A percentile compares a stretch with the other conserved stretches of the same genome.
phyloP scores from a whole-genome alignment of 2,797 vertebrate species.

The Intellagama lesueurii region DNA sequence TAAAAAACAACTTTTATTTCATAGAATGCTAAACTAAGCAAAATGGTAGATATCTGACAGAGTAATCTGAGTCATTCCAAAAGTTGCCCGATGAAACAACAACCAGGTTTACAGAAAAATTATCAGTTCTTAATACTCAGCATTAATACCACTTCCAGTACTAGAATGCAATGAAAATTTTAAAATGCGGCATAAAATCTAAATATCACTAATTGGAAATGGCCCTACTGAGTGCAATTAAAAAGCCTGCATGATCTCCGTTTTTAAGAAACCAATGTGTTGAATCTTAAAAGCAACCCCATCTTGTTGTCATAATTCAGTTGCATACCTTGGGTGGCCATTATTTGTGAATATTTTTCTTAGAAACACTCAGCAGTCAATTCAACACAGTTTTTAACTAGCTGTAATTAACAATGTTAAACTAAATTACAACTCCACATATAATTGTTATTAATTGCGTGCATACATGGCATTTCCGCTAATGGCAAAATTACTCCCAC shows the following conservation, averaged over 20 bases:
- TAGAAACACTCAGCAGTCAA: slow-evolving; percentile 10
- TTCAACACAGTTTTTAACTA: slow-evolving; percentile 12
- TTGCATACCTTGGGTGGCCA: neutral
- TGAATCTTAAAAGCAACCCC: slow-evolving; percentile 20
- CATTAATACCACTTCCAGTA: neutral
- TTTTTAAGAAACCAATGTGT: slow-evolving; percentile 1
- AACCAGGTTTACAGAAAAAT: neutral
- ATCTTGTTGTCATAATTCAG: slow-evolving; percentile 14
- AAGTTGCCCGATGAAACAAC: neutral
- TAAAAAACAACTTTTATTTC: neutral
- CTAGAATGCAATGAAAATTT: neutral
- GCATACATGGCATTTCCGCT: neutral
- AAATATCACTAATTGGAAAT: slow-evolving; percentile 20
- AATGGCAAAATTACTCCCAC: slow-evolving; percentile 4
- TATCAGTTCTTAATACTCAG: neutral
- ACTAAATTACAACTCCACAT: neutral
- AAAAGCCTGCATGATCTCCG: slow-evolving; percentile 11
- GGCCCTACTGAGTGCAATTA: slow-evolving; percentile 25
- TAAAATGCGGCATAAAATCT: neutral
- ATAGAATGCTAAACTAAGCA: neutral
- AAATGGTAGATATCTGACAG: neutral
- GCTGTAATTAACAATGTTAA: slow-evolving; percentile 19
- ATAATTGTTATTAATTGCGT: slow-evolving; percentile 32
- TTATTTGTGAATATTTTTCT: slow-evolving; percentile 13
- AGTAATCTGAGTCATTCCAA: neutral